Conservation (phyloP, 2,888 invertebrate genomes). For the Trachelus tabidus region DNA sequence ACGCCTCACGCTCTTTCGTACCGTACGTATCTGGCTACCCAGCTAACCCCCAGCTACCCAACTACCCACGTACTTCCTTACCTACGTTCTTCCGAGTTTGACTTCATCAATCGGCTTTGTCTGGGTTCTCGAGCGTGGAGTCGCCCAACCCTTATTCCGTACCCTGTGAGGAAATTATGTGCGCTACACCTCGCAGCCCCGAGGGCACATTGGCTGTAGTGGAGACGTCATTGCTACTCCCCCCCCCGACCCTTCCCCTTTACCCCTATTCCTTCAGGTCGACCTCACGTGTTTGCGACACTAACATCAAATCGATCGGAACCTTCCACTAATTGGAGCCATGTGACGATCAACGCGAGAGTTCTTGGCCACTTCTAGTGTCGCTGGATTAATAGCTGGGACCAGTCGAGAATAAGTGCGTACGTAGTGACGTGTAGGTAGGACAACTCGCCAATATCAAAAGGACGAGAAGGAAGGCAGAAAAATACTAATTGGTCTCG, state of each 20-base stretch:
- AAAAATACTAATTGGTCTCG: not conserved
- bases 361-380: not conserved
- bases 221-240: not conserved
- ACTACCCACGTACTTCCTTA: not conserved
- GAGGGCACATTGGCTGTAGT: too few species aligned
- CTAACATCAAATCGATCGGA: not conserved
- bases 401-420: not conserved
- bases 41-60: too few species aligned
- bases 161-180: constrained; percentile 16
- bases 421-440: not conserved
- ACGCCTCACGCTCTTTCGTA: not conserved
- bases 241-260: not conserved
- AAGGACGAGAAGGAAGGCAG: not conserved
- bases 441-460: not conserved
- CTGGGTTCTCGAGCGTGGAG: not conserved
- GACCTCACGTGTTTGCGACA: not conserved
- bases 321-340: not conserved
- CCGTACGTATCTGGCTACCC: not conserved
- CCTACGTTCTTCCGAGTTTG: not conserved
- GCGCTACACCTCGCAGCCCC: not conserved
- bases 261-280: not conserved
- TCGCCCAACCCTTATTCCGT: too few species aligned
- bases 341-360: not conserved
- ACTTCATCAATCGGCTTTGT: constrained; percentile 7
- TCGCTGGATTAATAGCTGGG: not conserved